Conservation (phyloP, 2,888 invertebrate species). For the Drosophila atripex region DNA sequence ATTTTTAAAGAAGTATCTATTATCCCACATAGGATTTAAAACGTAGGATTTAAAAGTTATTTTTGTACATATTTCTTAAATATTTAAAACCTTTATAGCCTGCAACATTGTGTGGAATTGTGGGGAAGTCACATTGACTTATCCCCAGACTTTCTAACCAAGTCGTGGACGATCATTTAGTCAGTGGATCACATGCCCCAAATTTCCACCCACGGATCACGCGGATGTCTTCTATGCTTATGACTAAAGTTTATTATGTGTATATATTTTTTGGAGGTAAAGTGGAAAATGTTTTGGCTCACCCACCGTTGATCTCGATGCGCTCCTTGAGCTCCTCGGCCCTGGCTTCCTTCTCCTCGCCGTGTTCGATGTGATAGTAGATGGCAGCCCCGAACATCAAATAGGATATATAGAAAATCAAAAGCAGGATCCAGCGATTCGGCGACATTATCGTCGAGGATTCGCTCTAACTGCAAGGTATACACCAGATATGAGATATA, state of each 20-base stretch:
- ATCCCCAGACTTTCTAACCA: slow-evolving; percentile 15
- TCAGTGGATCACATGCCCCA: slow-evolving; percentile 39
- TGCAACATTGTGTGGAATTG: no score
- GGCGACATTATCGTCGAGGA: slow-evolving; percentile 87
- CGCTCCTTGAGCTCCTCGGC: slow-evolving; percentile 86
- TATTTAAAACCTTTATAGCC: no score
- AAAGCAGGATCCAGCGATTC: slow-evolving; percentile 90
- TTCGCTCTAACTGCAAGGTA: slow-evolving; percentile 49
- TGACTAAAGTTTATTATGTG: not conserved
- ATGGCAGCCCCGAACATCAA: slow-evolving; percentile 93
- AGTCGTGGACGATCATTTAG: slow-evolving; percentile 51
- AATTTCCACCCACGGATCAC: slow-evolving; percentile 47
- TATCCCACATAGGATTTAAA: no score
- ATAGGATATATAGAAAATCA: slow-evolving; percentile 90
- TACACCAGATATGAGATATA: slow-evolving; percentile 2
- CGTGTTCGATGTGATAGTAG: slow-evolving; percentile 92
- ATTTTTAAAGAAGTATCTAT: no score
- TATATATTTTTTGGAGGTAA: not conserved
- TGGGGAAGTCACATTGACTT: not conserved
- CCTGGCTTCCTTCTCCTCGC: slow-evolving; percentile 87
- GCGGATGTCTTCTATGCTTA: slow-evolving; percentile 27
- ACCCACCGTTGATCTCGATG: slow-evolving; percentile 88
- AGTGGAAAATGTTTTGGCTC: slow-evolving; percentile 54
- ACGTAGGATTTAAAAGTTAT: no score
- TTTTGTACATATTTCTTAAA: no score